Base-by-base conservation (phyloP, 1,140 invertebrate species). In the Cherax destructor region DNA sequence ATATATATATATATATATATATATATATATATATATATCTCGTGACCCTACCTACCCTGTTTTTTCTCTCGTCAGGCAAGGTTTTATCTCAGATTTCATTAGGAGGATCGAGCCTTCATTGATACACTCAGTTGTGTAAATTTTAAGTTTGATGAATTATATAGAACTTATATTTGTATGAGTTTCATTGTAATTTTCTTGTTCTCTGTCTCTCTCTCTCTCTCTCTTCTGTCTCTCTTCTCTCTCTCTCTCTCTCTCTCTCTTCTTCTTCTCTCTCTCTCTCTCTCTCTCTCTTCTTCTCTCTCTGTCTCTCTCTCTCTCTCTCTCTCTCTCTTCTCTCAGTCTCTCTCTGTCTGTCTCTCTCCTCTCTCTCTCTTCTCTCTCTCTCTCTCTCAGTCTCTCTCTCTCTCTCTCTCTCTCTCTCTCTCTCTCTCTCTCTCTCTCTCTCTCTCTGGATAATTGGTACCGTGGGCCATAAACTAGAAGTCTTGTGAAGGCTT, bases 241-340 rank as follows among this genome's bases (percentile, higher is more conserved):
- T 24, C 52, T 65, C 30, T 9, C 41, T 65, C 13, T 65, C 21
- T 83, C 21, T 52, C 21, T 81, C 50, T 81, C 3, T 49, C 30
- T 21, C 41, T 21, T 81, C 50, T 50, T 56, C 30, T 81, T 41
- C 80, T 83, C 80, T 83, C 49, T 83, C 47, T 83, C 80, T 83
- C 49, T 83, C 80, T 83, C 56, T 83, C 16, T 83, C 80, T 83
- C 49, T 83, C 49, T 83, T 50, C 56, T 1, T 83, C 49, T 83
- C 80, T 83, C 49, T 83, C 49, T 83, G 30, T 83, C 49, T 83
- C 4, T 83, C 80, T 83, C 4, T 83, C 16, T 83, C 80, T 83
- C 49, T 83, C 4, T 83, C 80, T 83, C 11, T 83, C 49, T 83
- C 80, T 83, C 4, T 83, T 83, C 47, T 83, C 49, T 83, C 49